phyloP scores from a whole-genome alignment of 2,113 vertebrate species.

The Hiodon tergisus region DNA sequence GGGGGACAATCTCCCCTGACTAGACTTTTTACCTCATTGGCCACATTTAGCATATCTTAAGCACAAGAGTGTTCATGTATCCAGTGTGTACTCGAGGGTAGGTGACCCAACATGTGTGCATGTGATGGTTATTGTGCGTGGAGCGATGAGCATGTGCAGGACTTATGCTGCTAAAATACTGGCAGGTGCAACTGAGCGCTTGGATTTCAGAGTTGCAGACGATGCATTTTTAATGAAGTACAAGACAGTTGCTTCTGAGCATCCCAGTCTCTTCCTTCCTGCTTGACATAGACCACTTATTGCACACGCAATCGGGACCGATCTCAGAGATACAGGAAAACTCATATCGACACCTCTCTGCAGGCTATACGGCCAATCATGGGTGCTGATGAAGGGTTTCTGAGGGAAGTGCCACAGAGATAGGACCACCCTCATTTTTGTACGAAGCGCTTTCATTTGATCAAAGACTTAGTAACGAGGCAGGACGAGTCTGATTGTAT shows the following conservation, averaged over 20 bases:
- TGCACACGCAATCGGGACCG: neutral
- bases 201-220: neutral
- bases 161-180: neutral
- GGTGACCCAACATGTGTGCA: neutral
- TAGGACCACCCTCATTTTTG: neutral
- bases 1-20: too few species aligned
- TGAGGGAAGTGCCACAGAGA: neutral
- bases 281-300: neutral
- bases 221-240: conserved; percentile 21
- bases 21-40: too few species aligned
- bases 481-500: too few species aligned
- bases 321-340: neutral
- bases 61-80: too few species aligned
- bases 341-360: neutral
- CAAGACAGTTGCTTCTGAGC: neutral
- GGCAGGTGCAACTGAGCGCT: neutral
- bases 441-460: neutral
- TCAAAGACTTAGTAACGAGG: neutral
- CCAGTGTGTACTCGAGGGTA: neutral
- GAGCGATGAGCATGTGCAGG: too few species aligned
- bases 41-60: too few species aligned
- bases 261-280: neutral
- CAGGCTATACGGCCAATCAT: neutral
- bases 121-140: neutral
- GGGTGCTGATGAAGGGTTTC: neutral